Conservation (phyloP, 2,888 invertebrate species). For the Microctonus brassicae region DNA sequence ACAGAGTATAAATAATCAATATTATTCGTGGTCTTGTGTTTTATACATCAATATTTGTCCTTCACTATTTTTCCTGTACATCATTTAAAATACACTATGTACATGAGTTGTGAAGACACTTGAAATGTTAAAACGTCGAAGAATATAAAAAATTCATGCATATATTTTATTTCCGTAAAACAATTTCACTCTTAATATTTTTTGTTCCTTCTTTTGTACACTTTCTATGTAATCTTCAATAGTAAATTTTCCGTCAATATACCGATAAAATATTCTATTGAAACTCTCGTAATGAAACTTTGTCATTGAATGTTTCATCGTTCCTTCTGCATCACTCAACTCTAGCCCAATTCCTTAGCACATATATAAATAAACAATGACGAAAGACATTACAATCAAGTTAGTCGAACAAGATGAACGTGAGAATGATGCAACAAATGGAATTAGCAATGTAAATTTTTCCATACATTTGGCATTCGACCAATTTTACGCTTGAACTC, state of each 20-base stretch:
- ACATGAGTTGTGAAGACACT: not conserved
- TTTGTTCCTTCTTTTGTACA: too few species aligned
- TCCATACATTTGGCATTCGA: conserved; percentile 21
- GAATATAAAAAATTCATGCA: not conserved
- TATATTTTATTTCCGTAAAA: not conserved
- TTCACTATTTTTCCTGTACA: not conserved
- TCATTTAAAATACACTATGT: not conserved
- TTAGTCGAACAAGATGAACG: conserved; percentile 4
- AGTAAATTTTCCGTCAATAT: not conserved
- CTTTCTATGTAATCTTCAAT: not conserved
- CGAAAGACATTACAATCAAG: conserved; percentile 8
- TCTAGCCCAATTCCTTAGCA: not conserved
- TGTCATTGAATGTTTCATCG: not conserved
- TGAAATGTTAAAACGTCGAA: not conserved
- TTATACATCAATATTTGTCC: too few species aligned
- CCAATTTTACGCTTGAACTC: conserved; percentile 30
- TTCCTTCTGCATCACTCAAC: not conserved
- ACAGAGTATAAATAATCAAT: not conserved
- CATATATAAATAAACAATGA: not conserved
- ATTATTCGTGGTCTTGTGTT: not conserved
- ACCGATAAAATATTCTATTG: not conserved
- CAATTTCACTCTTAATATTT: not conserved
- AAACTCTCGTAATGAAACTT: not conserved
- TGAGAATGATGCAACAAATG: conserved; percentile 20
- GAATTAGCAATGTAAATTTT: conserved; percentile 31